Evolutionary conservation across 92 coral and sea anemone species (phyloP), one percentile per base, ranked within the genome.

Genomic region (Parazoanthus atlanticus): DNA sequence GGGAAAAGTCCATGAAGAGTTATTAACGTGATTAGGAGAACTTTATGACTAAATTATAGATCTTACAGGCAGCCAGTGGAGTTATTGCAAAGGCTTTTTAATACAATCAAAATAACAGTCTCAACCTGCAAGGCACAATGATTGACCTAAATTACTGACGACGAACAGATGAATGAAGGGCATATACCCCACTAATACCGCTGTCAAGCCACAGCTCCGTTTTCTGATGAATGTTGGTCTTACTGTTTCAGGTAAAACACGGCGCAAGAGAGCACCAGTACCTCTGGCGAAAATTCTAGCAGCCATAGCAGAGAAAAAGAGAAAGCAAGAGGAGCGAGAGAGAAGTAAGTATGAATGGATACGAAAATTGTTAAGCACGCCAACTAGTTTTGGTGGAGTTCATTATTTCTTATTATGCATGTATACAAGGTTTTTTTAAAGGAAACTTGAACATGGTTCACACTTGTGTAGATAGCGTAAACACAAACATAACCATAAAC

Each of bases 271-370:
- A 46, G 78, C 46, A 4, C 36, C 66, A 6, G 66, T 70, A 67
- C 78, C 87, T 16, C 10, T 84, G 6, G 78, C 26, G 28, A 74
- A 17, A 70, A 69, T 84, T 29, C 87, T 17, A 32, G 78, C 78
- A 13, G 87, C 87, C 29, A 2, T 70, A 70, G 87, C 78, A 15
- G 87, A 84, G 52, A 84, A 70, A 13, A 52, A 71, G 28, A 30
- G 78, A 67, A 69, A 29, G 34, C 12, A 28, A 17, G 26, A 28
- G 43, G 87, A 84, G 25, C 43, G 87, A 21, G 66, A 84, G 17
- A 16, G 25, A 5, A 84, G 87, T 84, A 11, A 69, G 87, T 70
- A 84, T n/a, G 28, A 70, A 34, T 38, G 12, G 28, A 8, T 9
- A 73, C 74, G 34, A 32, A 28, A 0, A 28, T 13, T 71, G 33